These are phyloP conservation scores for Drosophila pallidifrons DNA, from an alignment of 1,140 invertebrate species.

Conservation along the genomic window DNA sequence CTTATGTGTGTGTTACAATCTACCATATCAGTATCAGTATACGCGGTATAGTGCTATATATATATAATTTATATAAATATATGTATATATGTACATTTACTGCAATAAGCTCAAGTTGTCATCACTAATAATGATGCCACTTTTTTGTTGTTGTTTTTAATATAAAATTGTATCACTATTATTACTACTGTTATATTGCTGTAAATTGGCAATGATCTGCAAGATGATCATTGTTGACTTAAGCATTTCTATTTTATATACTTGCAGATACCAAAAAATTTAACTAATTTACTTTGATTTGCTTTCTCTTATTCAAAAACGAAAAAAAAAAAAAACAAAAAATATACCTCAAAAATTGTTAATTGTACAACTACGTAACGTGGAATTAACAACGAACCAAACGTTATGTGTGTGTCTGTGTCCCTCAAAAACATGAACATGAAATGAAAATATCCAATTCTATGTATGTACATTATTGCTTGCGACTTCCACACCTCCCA, in stretches of 20 bases:
- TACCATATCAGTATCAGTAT: conserved; percentile 17
- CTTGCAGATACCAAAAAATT: conserved; percentile 83
- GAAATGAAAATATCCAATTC: conserved; percentile 69
- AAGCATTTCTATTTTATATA: conserved; percentile 84
- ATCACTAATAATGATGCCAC: neutral
- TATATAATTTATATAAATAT: conserved; percentile 19
- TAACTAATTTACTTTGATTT: conserved; percentile 85
- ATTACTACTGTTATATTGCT: conserved; percentile 64
- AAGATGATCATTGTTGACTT: conserved; percentile 78
- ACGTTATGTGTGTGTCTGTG: conserved; percentile 64
- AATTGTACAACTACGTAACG: conserved; percentile 75
- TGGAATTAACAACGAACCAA: conserved; percentile 60
- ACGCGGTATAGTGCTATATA: conserved; percentile 28
- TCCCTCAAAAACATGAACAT: conserved; percentile 62
- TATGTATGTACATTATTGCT: conserved; percentile 80
- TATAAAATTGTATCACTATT: conserved; percentile 34
- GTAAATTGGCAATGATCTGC: conserved; percentile 76
- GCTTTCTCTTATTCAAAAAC: conserved; percentile 83
- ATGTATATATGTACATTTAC: conserved; percentile 16
- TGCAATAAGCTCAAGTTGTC: conserved; percentile 9
- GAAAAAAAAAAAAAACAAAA: conserved; percentile 40
- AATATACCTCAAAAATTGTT: conserved; percentile 59
- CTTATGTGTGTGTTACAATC: conserved; percentile 28
- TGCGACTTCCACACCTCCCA: conserved; percentile 50
- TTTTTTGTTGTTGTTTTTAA: conserved; percentile 20